phyloP scores from a whole-genome alignment of 2,888 invertebrate species.

The Unio pictorum region DNA sequence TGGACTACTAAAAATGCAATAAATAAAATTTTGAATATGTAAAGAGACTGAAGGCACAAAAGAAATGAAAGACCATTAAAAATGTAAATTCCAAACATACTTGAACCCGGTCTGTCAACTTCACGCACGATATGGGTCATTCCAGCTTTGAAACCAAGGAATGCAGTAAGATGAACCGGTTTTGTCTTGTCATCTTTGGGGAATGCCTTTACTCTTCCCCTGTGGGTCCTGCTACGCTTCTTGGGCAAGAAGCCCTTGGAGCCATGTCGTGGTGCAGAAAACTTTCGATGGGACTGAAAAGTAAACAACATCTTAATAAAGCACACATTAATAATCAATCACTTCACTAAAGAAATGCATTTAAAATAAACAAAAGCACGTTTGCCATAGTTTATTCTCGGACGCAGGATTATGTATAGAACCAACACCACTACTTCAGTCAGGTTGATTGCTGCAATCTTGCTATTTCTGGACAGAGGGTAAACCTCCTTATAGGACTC shows the following conservation, averaged over 20 bases:
- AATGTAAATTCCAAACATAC: constrained; percentile 78
- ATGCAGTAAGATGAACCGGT: constrained; percentile 97
- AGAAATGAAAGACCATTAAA: not conserved
- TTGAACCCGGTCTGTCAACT: constrained; percentile 98
- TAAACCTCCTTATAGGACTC: too few species aligned
- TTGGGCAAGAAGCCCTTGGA: constrained; percentile 99
- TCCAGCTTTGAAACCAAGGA: constrained; percentile 98
- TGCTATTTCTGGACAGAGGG: too few species aligned
- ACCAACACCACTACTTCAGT: too few species aligned
- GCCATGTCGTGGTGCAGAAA: constrained; percentile 99
- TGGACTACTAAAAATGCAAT: too few species aligned
- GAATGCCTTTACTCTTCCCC: constrained; percentile 99
- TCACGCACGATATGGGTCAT: constrained; percentile 99
- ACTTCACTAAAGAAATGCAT: too few species aligned
- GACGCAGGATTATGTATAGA: too few species aligned
- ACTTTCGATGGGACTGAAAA: constrained; percentile 98
- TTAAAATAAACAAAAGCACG: too few species aligned
- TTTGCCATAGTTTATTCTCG: too few species aligned
- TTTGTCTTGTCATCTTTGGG: constrained; percentile 97
- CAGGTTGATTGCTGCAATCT: too few species aligned
- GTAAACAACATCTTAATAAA: not conserved
- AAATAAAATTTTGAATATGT: too few species aligned
- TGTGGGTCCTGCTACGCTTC: constrained; percentile 95
- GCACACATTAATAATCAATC: too few species aligned
- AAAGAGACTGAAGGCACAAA: not conserved